A percentile compares a stretch with the other conserved stretches of the same genome.
phyloP scores from a whole-genome alignment of 2,113 vertebrate genomes.

The Rhinolophus ferrumequinum region DNA sequence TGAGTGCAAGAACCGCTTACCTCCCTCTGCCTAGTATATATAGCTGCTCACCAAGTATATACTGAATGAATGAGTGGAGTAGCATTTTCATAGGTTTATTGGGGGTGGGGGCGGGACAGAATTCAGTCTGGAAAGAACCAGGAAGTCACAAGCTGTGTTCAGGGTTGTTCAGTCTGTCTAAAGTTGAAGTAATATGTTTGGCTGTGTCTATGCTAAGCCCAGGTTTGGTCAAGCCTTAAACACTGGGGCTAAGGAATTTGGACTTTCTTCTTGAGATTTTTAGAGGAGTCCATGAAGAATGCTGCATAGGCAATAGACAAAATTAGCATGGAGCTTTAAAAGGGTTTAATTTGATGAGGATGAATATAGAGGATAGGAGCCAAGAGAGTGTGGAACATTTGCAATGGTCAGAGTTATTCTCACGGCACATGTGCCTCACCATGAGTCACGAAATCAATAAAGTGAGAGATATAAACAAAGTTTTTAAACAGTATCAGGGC shows the following conservation, averaged over 20 bases:
- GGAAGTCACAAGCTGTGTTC: not conserved
- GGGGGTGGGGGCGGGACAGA: not conserved
- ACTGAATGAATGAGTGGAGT: not conserved
- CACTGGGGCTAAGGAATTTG: not conserved
- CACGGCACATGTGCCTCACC: not conserved
- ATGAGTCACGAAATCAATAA: not conserved
- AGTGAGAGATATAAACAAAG: not conserved
- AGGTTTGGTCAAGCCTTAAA: not conserved
- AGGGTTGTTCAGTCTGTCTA: not conserved
- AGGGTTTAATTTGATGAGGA: not conserved
- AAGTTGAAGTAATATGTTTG: not conserved
- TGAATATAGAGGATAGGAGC: not conserved
- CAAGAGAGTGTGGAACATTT: not conserved
- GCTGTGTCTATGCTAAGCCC: not conserved
- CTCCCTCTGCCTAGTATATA: not conserved
- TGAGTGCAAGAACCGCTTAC: not conserved
- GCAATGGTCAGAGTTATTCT: not conserved
- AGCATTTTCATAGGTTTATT: not conserved
- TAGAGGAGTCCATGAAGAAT: not conserved
- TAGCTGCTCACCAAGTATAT: not conserved
- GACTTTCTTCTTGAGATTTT: conserved; percentile 43
- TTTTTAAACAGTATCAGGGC: not conserved
- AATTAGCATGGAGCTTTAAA: conserved; percentile 17
- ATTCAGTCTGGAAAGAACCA: conserved; percentile 29
- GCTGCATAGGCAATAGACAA: not conserved